Conservation (phyloP, 2,113 vertebrate genomes). For the Tringa solitaria region DNA sequence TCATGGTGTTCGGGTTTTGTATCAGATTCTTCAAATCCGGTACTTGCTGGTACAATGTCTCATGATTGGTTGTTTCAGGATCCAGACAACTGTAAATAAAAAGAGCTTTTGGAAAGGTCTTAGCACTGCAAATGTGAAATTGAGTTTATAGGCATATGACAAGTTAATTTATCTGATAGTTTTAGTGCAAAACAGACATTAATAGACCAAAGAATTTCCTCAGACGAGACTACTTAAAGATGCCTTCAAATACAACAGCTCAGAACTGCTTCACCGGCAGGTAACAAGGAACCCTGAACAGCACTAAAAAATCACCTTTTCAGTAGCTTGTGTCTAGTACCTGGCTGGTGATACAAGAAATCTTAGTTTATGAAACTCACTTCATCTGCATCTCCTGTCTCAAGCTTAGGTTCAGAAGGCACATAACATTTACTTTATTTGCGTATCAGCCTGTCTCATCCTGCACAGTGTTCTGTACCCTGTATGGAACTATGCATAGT, state of each 20-base stretch:
- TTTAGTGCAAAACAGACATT: neutral
- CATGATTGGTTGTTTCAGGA: neutral
- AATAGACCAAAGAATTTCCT: neutral
- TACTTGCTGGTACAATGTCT: neutral
- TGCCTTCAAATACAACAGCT: neutral
- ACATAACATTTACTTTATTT: neutral
- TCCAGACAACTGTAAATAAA: slow-evolving; percentile 37
- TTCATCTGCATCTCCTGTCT: neutral
- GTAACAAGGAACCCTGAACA: neutral
- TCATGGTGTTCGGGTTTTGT: neutral
- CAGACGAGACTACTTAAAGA: neutral
- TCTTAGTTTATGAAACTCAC: neutral
- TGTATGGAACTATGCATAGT: neutral
- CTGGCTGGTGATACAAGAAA: neutral
- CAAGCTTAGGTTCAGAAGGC: neutral
- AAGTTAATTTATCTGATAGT: neutral
- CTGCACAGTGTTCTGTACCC: neutral
- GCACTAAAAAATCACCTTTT: neutral
- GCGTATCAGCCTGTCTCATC: neutral
- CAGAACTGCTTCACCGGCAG: neutral
- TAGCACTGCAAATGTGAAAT: neutral
- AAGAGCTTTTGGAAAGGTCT: neutral
- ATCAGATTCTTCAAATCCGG: neutral
- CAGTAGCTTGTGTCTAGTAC: neutral
- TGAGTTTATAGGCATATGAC: neutral